Evolutionary conservation across 2,113 vertebrate species (phyloP).

Genomic region (Camelus dromedarius): DNA sequence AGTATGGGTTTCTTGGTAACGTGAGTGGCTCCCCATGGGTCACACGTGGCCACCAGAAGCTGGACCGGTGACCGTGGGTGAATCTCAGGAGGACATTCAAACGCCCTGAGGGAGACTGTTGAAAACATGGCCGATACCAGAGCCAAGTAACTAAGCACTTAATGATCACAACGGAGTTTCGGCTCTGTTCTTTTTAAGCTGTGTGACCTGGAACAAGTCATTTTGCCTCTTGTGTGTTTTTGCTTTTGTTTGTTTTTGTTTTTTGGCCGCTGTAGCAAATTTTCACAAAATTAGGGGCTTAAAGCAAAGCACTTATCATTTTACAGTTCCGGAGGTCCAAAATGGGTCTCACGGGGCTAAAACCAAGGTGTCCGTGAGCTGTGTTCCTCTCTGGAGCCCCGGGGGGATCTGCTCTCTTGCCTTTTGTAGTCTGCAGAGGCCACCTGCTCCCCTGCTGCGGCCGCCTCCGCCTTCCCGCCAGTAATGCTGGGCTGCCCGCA

Average conservation of each 20-base stretch:
- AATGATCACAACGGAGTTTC: background rate
- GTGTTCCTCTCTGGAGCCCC: background rate
- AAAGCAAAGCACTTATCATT: background rate
- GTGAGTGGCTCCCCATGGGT: background rate
- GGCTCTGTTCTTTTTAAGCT: background rate
- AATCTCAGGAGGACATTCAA: no score
- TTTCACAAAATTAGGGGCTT: background rate
- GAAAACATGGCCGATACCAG: background rate
- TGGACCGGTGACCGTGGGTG: no score
- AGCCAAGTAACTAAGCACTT: background rate
- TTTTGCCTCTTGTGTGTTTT: background rate
- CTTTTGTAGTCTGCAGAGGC: no score
- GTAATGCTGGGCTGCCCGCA: background rate
- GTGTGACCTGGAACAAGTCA: background rate
- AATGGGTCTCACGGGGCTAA: background rate
- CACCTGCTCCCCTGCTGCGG: no score
- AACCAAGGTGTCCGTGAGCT: background rate
- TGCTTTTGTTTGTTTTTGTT: background rate
- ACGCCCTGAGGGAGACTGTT: background rate
- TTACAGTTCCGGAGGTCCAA: background rate
- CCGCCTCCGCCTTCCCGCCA: no score
- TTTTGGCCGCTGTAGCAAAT: background rate
- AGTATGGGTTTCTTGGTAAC: background rate
- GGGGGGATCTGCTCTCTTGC: no score
- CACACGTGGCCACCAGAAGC: background rate